phyloP scores from a whole-genome alignment of 1,140 invertebrate species.

The Propsilocerus akamusi region DNA sequence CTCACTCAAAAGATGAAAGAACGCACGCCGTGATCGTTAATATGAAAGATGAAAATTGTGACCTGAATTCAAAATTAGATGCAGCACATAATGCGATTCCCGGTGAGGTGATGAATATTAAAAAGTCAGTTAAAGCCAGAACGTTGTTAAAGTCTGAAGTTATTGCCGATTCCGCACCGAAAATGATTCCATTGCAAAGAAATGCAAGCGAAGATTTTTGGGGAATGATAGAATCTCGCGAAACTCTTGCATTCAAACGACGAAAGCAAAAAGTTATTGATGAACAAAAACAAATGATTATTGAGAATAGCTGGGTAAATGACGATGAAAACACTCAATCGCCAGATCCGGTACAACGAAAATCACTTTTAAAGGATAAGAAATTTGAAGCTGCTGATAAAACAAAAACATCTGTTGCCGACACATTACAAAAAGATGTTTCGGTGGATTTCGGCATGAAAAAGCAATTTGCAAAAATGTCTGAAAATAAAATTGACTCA shows the following conservation, averaged over 20 bases:
- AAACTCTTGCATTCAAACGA: constrained; percentile 21
- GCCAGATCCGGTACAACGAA: no score
- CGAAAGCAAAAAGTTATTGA: constrained; percentile 16
- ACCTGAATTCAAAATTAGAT: neutral
- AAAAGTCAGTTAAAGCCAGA: constrained; percentile 6
- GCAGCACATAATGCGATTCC: neutral
- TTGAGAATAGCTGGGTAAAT: neutral
- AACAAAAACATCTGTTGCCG: no score
- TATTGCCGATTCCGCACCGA: constrained; percentile 14
- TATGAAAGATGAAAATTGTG: constrained; percentile 10
- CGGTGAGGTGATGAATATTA: neutral
- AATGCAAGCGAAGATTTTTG: constrained; percentile 23
- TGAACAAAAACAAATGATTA: constrained; percentile 5
- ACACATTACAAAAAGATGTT: no score
- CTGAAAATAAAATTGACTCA: no score
- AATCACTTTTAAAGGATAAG: no score
- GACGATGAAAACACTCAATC: no score
- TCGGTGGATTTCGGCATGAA: no score
- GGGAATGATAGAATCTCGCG: constrained; percentile 18
- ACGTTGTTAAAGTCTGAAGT: constrained; percentile 9
- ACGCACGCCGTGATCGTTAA: neutral
- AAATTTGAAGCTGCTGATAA: no score
- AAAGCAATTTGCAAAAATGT: no score
- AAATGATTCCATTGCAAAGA: constrained; percentile 13
- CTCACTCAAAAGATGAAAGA: neutral